Base-by-base conservation (phyloP, 2,888 invertebrate genomes). In the Agrotis puta region DNA sequence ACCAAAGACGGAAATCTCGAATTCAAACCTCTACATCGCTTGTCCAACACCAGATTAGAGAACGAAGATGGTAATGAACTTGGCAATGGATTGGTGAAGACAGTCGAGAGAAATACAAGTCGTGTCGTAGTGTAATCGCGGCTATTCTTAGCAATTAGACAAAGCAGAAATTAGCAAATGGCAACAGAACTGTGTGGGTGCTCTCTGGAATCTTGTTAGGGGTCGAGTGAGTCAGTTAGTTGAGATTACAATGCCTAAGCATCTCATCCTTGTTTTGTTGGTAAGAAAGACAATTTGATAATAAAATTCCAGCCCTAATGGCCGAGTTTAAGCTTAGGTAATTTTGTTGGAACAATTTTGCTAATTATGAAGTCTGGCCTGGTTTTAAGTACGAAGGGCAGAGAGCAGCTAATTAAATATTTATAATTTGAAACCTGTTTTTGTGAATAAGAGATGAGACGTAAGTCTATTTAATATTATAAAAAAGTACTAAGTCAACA, bases 81-180 rank as follows among this genome's bases (percentile, higher is more conserved):
- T 68, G 39, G 77, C 66, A 84, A 76, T 85, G 85, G 64, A 74
- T 22, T 18, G 53, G 14, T 16, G 57, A 48, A 27, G 45, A 64
- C 63, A 61, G 53, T 66, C 14, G 43, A 22, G 47, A 53, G 64
- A 59, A 64, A 73, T 70, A 39, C 27, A 22, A 48, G 51, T 69
- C 48, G 11, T 45, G 27, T 66, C 59, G 66, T 59, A 78, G 58
- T 59, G 65, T 70, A 79, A 77, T 75, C 75, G 77, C 76, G 77
- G 79, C 74, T 82, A 83, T 84, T 82, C 84, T 81, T 82, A 76
- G 79, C 85, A 85, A 87, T 88, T 87, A 87, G 82, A 87, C 86
- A 87, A 82, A 79, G 78, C 81, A 80, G 83, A 85, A 88, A 88
- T 87, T 87, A 86, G 83, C 83, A 79, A 86, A 82, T 75, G 76